Base-by-base conservation (phyloP, 1,140 invertebrate species). In the Prorops nasuta region DNA sequence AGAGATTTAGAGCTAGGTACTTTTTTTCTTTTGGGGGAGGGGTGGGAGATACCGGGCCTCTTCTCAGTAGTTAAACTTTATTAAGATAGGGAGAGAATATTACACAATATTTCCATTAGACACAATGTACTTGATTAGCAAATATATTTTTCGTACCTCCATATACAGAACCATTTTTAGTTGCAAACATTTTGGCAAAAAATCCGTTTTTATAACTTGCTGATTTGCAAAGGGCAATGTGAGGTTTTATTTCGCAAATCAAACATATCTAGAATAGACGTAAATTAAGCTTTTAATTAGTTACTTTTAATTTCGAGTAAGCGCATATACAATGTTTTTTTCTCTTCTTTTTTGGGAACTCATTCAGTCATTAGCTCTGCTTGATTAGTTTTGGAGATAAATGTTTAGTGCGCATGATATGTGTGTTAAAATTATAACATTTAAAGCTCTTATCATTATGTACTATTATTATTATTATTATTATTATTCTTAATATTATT, bases 371-470 rank as follows among this genome's bases (percentile, higher is more conserved):
- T 67, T 66, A 69, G 60, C 65, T 63, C 51, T 66, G 72, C 71
- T 76, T 76, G 56, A 63, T 43, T 73, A 71, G 71, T 66, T 67
- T 49, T 58, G 54, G 63, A 58, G 47, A 71, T 56, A 61, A 52
- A 51, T 72, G 62, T 73, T 65, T 75, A 74, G 66, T 68, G 69
- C 69, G 73, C 73, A 76, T 74, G 71, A 66, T 74, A 51, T 73
- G 70, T 76, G 61, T 72, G 60, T 67, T 62, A 63, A 56, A 54
- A 66, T 62, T 58, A 57, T 58, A 10, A 64, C 49, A n/a, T n/a
- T n/a, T 55, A 54, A 18, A 43, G 51, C 54, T 38, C 56, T 54
- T 56, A 49, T 54, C 51, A 51, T 64, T 58, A 60, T n/a, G n/a
- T n/a, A n/a, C n/a, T n/a, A n/a, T 44, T 37, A 58, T 49, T 24